These are phyloP conservation scores for Lasioglossum malachurum DNA, from an alignment of 2,888 invertebrate genomes.

Conservation along the genomic window DNA sequence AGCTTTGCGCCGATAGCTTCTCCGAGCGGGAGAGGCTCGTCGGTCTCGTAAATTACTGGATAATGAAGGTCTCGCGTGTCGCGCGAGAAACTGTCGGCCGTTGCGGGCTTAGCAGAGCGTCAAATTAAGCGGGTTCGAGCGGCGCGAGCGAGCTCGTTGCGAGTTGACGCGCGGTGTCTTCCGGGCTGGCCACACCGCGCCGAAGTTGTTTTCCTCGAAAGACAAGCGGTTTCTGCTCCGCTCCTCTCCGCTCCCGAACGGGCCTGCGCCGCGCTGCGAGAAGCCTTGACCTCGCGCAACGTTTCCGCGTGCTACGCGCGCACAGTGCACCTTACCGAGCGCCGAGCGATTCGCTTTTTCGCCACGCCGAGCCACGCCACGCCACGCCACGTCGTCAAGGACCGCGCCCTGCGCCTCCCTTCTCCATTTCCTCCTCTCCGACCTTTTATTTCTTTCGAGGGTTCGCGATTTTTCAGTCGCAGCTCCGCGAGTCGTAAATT, in stretches of 20 bases:
- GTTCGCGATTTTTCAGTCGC: constrained; percentile 13
- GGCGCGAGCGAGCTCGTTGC: not conserved
- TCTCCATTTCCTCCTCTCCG: not conserved
- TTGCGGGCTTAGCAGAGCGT: constrained; percentile 14
- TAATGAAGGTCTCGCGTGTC: constrained; percentile 46
- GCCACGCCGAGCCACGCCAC: not conserved
- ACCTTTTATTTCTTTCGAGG: not conserved
- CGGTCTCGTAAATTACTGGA: constrained; percentile 6
- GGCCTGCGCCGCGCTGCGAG: not conserved
- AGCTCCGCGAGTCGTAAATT: constrained; percentile 37
- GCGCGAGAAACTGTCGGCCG: constrained; percentile 11
- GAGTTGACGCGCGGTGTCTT: constrained; percentile 13
- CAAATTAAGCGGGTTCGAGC: constrained; percentile 22
- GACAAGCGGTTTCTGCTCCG: constrained; percentile 33
- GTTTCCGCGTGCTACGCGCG: constrained; percentile 72
- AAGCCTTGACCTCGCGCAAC: constrained; percentile 71
- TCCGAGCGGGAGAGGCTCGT: not conserved
- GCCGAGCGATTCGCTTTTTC: constrained; percentile 17
- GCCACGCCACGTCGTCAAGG: not conserved
- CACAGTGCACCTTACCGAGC: constrained; percentile 8
- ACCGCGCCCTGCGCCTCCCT: constrained; percentile 1
- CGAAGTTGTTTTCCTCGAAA: constrained; percentile 65
- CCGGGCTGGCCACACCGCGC: constrained; percentile 30
- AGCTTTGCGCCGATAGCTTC: not conserved
- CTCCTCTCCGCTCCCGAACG: constrained; percentile 35